Percentiles rank a stretch among this genome's conserved stretches.
Evolutionary conservation across 2,797 vertebrate genomes (phyloP).

Genomic region (Amazonetta brasiliensis): DNA sequence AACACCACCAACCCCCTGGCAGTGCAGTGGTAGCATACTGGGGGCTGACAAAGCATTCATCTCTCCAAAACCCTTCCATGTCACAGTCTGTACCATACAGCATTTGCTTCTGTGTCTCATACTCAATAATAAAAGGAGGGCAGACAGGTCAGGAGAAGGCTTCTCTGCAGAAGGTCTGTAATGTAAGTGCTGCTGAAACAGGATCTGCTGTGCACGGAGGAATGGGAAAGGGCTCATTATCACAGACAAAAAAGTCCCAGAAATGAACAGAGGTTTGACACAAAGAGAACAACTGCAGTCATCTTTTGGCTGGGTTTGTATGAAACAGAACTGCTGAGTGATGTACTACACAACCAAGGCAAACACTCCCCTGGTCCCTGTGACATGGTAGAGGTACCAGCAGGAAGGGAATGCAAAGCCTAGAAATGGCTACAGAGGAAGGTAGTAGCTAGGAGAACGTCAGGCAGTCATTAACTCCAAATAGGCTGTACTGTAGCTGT

Average conservation of each 20-base stretch:
- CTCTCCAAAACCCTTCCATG: neutral
- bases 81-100: neutral
- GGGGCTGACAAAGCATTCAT: neutral
- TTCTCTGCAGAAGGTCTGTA: neutral
- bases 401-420: neutral
- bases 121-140: rapidly evolving
- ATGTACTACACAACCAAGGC: neutral
- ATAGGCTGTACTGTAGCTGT: neutral
- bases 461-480: neutral
- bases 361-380: neutral
- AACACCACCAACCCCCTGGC: neutral
- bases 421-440: neutral
- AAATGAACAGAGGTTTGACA: neutral
- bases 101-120: neutral
- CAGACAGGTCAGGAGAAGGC: neutral
- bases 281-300: rapidly evolving
- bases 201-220: neutral
- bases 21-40: neutral
- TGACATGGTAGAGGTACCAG: rapidly evolving
- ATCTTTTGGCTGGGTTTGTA: neutral
- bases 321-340: neutral
- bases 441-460: neutral
- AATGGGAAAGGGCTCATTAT: neutral
- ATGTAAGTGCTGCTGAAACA: rapidly evolving
- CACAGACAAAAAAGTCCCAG: neutral